Percentiles rank a stretch among this genome's conserved stretches.
These are phyloP conservation scores for Drosophila tani DNA, from an alignment of 1,140 invertebrate genomes.

Conservation along the genomic window DNA sequence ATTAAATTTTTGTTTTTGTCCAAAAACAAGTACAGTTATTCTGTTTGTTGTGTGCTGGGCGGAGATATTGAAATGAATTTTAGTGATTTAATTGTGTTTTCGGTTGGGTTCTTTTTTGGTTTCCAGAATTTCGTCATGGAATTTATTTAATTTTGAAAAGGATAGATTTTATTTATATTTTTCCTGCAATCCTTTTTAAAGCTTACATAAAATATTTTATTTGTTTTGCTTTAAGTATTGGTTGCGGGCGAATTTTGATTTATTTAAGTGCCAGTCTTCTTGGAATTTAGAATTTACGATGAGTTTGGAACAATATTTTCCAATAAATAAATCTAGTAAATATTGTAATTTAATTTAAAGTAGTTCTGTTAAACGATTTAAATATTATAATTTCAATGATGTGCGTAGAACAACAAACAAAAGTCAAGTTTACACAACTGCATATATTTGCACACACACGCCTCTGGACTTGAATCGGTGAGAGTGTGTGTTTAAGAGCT, in stretches of 20 bases:
- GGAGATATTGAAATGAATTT: slow-evolving; percentile 25
- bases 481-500: slow-evolving; percentile 24
- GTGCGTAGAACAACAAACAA: slow-evolving; percentile 27
- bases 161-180: not conserved
- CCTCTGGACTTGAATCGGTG: slow-evolving; percentile 5
- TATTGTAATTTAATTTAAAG: not conserved
- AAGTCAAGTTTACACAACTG: slow-evolving; percentile 33
- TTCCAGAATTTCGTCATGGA: not conserved
- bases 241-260: too few species aligned
- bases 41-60: slow-evolving; percentile 4
- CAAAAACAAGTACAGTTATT: not conserved
- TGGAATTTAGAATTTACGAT: too few species aligned
- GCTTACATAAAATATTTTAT: not conserved
- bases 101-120: not conserved
- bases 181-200: not conserved
- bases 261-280: too few species aligned
- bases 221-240: not conserved
- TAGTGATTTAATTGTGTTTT: slow-evolving; percentile 14
- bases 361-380: not conserved
- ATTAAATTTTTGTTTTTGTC: slow-evolving; percentile 27
- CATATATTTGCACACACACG: slow-evolving; percentile 25
- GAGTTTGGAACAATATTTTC: not conserved
- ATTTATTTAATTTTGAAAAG: not conserved
- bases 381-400: slow-evolving; percentile 40
- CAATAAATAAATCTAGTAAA: not conserved